Base-by-base conservation (phyloP, 2,113 vertebrate species). In the Gnathonemus longibarbis region DNA sequence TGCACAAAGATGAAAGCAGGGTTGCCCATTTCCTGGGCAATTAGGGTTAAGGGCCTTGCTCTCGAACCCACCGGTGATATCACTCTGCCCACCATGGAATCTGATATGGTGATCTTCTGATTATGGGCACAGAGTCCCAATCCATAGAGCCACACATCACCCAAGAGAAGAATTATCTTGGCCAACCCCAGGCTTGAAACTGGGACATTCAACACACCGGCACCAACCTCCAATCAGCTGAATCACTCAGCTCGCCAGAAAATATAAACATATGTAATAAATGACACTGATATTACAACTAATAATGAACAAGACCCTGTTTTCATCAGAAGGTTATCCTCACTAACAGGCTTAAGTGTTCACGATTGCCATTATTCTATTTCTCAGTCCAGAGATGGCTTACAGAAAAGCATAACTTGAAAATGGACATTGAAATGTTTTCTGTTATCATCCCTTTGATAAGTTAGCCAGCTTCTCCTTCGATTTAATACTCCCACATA, bases 361-460 rank as follows among this genome's bases (percentile, higher is more conserved):
- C 74, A 80, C 6, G 13, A 80, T 80, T 80, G 35, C 11, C 70
- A 19, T 77, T 42, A 35, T 77, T 39, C 13, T 19, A 15, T 35
- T 17, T 19, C 74, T 19, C 35, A 42, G 39, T 9, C 21, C 19
- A n/a, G 84, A 11, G 11, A 31, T 0, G 35, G 11, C 46, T 46
- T 27, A 66, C 13, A 84, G 13, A 83, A 42, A 89, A 88, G 49
- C 19, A n/a, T 5, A 10, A 24, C 83, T 84, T 84, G 83, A 19
- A 84, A 84, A 84, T 24, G 19, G 19, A 84, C 83, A 48, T n/a
- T 84, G 83, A 48, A 84, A 84, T 84, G 83, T 84, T 84, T 48
- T 84, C 42, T 48, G 45, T 45, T 45, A 84, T 17, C 83, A 84
- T 7, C 42, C 45, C 83, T 84, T 84, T 84, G 19, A 84, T 84